Base-by-base conservation (phyloP, 2,797 vertebrate species). In the Spinibarbus caldwelli region DNA sequence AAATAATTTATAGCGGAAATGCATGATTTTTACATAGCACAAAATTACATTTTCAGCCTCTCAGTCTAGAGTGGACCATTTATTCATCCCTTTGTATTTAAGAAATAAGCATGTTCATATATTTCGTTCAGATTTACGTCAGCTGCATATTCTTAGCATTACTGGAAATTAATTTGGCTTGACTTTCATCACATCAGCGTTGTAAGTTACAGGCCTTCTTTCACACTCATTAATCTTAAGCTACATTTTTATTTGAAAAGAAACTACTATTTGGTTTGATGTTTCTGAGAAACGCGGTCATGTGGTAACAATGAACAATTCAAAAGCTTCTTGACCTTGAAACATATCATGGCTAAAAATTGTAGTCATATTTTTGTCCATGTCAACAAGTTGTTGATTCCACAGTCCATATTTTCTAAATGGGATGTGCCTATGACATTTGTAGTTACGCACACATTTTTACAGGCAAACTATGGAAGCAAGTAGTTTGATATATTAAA, bases 1-100 rank as follows among this genome's bases (percentile, higher is more conserved):
- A 95, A 93, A 91, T 96, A 94, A 96, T 94, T 95, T 95, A 96
- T 95, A 93, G 90, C 92, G 82, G 86, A 91, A 87, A 68, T 93
- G 93, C 93, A 94, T 94, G 94, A 91, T 88, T 92, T 31, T 90
- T 84, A 90, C 85, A 85, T 89, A 92, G 94, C 94, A 95, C 93
- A 94, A 86, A 89, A 23, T 80, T 47, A 26, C 8, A 29, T 73
- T 73, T 78, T 41, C 26, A 17, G 2, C 2, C 47, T 47, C 70
- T 54, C 57, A 19, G 62, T 54, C 36, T 43, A 23, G 76, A 59
- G 36, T 21, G 64, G 23, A 85, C 17, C 68, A 23, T 45, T 80
- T 78, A 41, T 73, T 59, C 54, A 62, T 43, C 21, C 10, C n/a
- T 45, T 71, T 1, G 12, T 84, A 38, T 82, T 71, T 9, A 67